Evolutionary conservation across 2,797 vertebrate species (phyloP), one percentile per base, ranked within the genome.

Genomic region (Bradypus variegatus): DNA sequence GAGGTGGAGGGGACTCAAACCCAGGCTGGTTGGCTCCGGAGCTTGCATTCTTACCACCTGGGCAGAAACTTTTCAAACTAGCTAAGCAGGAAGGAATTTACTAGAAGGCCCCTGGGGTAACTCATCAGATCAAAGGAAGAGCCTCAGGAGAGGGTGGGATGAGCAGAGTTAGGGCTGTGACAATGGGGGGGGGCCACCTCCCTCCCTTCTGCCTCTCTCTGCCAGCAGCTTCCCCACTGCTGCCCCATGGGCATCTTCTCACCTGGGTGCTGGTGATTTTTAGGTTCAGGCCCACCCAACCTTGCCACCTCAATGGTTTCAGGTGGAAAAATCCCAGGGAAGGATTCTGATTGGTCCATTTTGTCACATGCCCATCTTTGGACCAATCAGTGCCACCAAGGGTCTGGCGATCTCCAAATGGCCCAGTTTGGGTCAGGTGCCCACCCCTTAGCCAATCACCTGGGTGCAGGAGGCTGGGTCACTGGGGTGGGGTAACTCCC

Each of bases 191-290:
- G 13, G 10, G 16, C 80, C 65, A 29, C 33, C 21, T 50, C 55
- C 16, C 41, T 14, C 53, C 18, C 36, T 70, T 31, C 2, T 19
- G 13, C 14, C 70, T 84, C 16, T 69, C 38, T 21, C 64, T 5
- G 76, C 45, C 58, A 1, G 27, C 1, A 79, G 29, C 13, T 18
- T 18, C 38, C 29, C 5, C 11, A 38, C 72, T 21, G 41, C 33
- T 18, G 3, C 9, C 36, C 15, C 5, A 2, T 0, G 2, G 65
- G 45, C 5, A 6, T 13, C 69, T 83, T 36, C 27, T 11, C 3
- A 18, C 45, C 4, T 0, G 12, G 16, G 29, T 1, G 25, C 23
- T 25, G 29, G 19, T 0, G 16, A 53, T 2, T 6, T 25, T 29
- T 31, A 8, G 55, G 14, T 27, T 65, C 53, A 36, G 11, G 33